Evolutionary conservation across 30 jellyfish, hydroid and myxozoan species (phyloP).

Genomic region (Calvadosia cruxmelitensis): DNA sequence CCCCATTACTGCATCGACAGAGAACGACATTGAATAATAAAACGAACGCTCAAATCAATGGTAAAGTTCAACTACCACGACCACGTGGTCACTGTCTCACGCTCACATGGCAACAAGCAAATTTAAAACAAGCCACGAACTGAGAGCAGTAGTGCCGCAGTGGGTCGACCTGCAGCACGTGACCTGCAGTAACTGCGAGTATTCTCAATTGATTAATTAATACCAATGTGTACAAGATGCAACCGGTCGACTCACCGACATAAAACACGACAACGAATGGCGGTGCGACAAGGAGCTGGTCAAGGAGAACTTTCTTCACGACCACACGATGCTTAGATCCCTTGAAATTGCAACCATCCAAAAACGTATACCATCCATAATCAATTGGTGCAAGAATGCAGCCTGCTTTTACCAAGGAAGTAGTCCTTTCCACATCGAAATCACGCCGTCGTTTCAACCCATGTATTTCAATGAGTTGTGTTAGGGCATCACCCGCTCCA

Average conservation of each 20-base stretch:
- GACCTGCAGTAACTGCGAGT: too few species aligned
- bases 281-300: not conserved
- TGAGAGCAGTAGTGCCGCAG: too few species aligned
- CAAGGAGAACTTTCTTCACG: not conserved
- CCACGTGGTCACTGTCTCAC: too few species aligned
- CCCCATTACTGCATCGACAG: not conserved
- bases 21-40: too few species aligned
- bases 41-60: too few species aligned
- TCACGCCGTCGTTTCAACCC: not conserved
- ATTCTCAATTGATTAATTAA: too few species aligned
- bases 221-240: too few species aligned
- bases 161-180: too few species aligned
- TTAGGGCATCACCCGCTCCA: not conserved
- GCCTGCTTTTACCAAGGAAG: not conserved
- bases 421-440: not conserved
- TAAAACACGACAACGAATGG: not conserved
- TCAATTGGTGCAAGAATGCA: not conserved
- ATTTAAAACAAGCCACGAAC: too few species aligned
- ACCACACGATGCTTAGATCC: not conserved
- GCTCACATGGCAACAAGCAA: too few species aligned
- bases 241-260: not conserved
- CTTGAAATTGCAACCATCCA: not conserved
- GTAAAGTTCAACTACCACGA: too few species aligned
- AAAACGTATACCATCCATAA: not conserved
- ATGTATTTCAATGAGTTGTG: not conserved